phyloP scores from a whole-genome alignment of 2,797 vertebrate genomes.

The Rhodeus uyekii region DNA sequence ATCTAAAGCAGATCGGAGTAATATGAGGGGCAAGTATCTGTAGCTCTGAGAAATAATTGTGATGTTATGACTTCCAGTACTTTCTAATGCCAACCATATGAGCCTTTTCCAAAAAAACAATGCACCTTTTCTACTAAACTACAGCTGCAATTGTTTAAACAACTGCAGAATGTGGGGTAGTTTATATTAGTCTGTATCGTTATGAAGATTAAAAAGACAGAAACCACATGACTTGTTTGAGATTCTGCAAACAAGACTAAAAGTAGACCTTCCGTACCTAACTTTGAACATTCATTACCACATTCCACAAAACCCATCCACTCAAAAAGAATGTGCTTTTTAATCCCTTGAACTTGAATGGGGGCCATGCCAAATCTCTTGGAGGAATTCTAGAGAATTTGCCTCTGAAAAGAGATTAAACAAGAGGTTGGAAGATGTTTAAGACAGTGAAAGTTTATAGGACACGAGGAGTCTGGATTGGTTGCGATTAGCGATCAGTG shows the following conservation, averaged over 20 bases:
- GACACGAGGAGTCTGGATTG: not conserved
- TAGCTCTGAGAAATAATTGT: slow-evolving; percentile 25
- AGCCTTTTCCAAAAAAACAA: slow-evolving; percentile 62
- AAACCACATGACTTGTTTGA: not conserved
- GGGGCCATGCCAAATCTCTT: not conserved
- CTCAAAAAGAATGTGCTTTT: slow-evolving; percentile 29
- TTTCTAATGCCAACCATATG: slow-evolving; percentile 47
- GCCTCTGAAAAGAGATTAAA: slow-evolving; percentile 23
- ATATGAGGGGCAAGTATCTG: slow-evolving; percentile 20
- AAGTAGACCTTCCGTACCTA: not conserved
- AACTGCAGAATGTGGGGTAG: slow-evolving; percentile 12
- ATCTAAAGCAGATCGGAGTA: slow-evolving; percentile 8
- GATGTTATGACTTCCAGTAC: slow-evolving; percentile 36
- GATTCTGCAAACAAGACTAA: slow-evolving; percentile 8
- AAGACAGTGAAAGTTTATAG: slow-evolving; percentile 29
- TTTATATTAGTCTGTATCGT: slow-evolving; percentile 28
- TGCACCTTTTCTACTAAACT: slow-evolving; percentile 66
- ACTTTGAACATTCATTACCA: slow-evolving; percentile 35
- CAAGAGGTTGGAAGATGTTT: slow-evolving; percentile 4
- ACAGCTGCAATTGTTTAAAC: slow-evolving; percentile 71
- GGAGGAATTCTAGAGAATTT: slow-evolving; percentile 18
- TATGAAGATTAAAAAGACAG: slow-evolving; percentile 20
- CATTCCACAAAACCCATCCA: slow-evolving; percentile 20
- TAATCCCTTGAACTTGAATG: slow-evolving; percentile 25
- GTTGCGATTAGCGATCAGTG: too few relatives aligned